Evolutionary conservation across 2,888 invertebrate genomes (phyloP).

Genomic region (Drosophila atroscutellata): DNA sequence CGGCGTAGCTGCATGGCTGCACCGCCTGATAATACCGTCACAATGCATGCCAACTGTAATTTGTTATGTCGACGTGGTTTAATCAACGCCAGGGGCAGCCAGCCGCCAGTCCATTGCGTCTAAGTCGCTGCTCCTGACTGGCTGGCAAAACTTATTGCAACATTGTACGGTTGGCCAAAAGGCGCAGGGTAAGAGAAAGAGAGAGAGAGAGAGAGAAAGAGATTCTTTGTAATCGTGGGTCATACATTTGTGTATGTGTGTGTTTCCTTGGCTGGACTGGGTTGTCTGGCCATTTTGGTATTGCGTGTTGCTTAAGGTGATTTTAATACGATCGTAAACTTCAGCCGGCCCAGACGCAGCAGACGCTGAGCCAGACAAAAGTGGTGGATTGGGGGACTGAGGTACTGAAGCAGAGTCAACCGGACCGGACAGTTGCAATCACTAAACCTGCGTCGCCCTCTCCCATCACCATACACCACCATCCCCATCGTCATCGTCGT

Average conservation of each 20-base stretch:
- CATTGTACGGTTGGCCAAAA: slow-evolving; percentile 63
- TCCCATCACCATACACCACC: slow-evolving; percentile 14
- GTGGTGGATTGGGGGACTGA: slow-evolving; percentile 31
- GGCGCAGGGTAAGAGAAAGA: background rate
- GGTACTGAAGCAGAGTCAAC: slow-evolving; percentile 11
- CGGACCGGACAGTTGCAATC: slow-evolving; percentile 64
- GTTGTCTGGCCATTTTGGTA: slow-evolving; percentile 68
- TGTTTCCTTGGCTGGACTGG: slow-evolving; percentile 24
- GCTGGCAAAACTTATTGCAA: slow-evolving; percentile 73
- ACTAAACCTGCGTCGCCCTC: slow-evolving; percentile 52
- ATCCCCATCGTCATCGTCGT: slow-evolving; percentile 12
- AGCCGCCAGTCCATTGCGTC: slow-evolving; percentile 24
- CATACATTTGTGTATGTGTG: slow-evolving; percentile 21
- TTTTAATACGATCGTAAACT: slow-evolving; percentile 81
- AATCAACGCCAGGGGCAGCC: slow-evolving; percentile 68
- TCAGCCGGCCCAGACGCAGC: slow-evolving; percentile 63
- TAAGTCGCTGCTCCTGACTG: slow-evolving; percentile 32
- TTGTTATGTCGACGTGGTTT: slow-evolving; percentile 79
- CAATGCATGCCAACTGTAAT: slow-evolving; percentile 73
- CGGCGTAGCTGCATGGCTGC: slow-evolving; percentile 18
- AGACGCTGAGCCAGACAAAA: slow-evolving; percentile 69
- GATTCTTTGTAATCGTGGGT: slow-evolving; percentile 62
- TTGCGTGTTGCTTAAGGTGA: slow-evolving; percentile 80
- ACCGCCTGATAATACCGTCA: slow-evolving; percentile 75
- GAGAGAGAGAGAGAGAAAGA: background rate